These are phyloP conservation scores for Eretmocerus hayati DNA, from an alignment of 2,888 invertebrate genomes.

Conservation along the genomic window DNA sequence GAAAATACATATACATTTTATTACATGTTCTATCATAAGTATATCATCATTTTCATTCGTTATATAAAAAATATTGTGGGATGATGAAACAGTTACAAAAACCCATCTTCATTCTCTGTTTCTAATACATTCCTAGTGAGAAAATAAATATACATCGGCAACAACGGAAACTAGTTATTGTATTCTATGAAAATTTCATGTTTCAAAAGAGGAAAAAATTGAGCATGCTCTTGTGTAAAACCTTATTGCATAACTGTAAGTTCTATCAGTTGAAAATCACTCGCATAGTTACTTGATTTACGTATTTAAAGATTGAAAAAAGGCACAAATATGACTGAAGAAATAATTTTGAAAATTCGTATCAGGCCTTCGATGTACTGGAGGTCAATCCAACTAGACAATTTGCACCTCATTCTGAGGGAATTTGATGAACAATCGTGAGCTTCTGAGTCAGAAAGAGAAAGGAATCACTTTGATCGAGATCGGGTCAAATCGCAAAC, in stretches of 20 bases:
- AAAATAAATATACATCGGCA: conserved; percentile 21
- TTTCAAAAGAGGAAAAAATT: conserved; percentile 6
- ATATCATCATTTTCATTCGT: too few species aligned
- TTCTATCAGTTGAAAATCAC: not conserved
- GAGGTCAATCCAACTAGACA: conserved; percentile 11
- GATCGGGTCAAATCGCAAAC: not conserved
- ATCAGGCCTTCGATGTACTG: conserved; percentile 16
- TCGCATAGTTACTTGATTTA: conserved; percentile 16
- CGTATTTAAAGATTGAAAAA: conserved; percentile 13
- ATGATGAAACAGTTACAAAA: conserved; percentile 23
- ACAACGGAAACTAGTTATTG: conserved; percentile 17
- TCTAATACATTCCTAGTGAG: conserved; percentile 17
- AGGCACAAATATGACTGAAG: conserved; percentile 18
- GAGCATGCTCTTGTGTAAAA: conserved; percentile 6
- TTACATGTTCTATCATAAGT: conserved; percentile 23
- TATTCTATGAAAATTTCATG: conserved; percentile 15
- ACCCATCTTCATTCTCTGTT: conserved; percentile 20
- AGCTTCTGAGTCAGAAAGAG: not conserved
- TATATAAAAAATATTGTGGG: conserved; percentile 25
- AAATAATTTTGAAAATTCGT: conserved; percentile 17
- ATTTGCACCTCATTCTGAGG: too few species aligned
- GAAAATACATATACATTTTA: conserved; percentile 26
- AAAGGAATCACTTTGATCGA: not conserved
- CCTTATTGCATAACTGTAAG: conserved; percentile 7
- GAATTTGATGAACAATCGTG: too few species aligned